phyloP scores from a whole-genome alignment of 2,113 vertebrate genomes.

The Oenanthe melanoleuca region DNA sequence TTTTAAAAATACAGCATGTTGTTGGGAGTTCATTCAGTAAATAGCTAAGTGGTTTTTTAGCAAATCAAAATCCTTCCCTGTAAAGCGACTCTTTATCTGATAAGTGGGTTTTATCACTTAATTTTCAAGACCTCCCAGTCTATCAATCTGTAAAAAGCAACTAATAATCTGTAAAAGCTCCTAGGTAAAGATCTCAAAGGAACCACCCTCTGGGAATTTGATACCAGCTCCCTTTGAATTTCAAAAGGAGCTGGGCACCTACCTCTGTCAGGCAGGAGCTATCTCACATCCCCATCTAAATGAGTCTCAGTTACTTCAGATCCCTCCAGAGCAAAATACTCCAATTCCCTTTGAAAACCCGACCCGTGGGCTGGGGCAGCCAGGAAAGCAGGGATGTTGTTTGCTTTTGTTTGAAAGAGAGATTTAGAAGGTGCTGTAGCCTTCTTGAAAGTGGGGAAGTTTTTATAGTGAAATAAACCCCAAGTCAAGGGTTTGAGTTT shows the following conservation, averaged over 20 bases:
- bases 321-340: conserved; percentile 9
- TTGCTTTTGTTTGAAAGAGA: conserved; percentile 20
- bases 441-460: not conserved
- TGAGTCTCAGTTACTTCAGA: conserved; percentile 41
- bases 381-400: not conserved
- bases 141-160: conserved; percentile 48
- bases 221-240: conserved; percentile 48
- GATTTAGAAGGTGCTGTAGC: not conserved
- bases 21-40: not conserved
- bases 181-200: conserved; percentile 22
- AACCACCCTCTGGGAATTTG: conserved; percentile 36
- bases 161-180: conserved; percentile 60
- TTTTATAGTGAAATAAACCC: not conserved
- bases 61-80: conserved; percentile 4
- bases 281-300: conserved; percentile 63
- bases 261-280: conserved; percentile 31
- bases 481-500: not conserved
- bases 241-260: conserved; percentile 48
- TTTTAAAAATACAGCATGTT: not conserved
- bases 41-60: not conserved
- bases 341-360: conserved; percentile 31
- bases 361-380: not conserved
- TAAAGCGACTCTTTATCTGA: conserved; percentile 3
- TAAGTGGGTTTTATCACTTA: not conserved
- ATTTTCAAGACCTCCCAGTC: conserved; percentile 46